Base-by-base conservation (phyloP, 2,113 vertebrate genomes). In the Sphaerodactylus townsendi region DNA sequence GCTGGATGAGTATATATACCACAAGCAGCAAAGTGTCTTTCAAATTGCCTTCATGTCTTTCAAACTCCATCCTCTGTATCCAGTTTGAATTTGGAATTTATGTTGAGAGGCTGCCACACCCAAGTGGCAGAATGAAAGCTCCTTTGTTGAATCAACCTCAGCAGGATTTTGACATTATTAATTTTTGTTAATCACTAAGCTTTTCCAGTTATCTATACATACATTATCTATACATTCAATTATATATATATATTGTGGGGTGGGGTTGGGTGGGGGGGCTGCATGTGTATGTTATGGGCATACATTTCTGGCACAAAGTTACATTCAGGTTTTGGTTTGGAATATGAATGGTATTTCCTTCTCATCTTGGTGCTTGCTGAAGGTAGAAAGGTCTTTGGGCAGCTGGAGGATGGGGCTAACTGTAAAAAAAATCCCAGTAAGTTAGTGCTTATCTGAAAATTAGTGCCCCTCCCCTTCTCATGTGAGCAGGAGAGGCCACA, bases 381-480 rank as follows among this genome's bases (percentile, higher is more conserved):
- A 59, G 80, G 79, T 70, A 68, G 86, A 90, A 91, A 92, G 83
- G 86, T 68, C 81, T 11, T 53, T 10, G 59, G 74, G 37, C 5
- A 30, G 59, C 68, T 62, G 86, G 69, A 90, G 78, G 70, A 86
- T 62, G 90, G 90, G 91, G 92, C 85, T 46, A 77, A 84, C 82
- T 79, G 90, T 88, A 92, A 84, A 87, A 87, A 91, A 86, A 93
- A n/a, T n/a, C n/a, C n/a, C n/a, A 94, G 90, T 86, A 93, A 83
- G 92, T 93, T 94, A 86, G 91, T 94, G 94, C 94, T 84, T 95
- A 94, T 96, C 96, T 95, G 91, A 81, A 87, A 90, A 90, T 86
- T 81, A 21, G 92, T 87, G 94, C 95, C 94, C 95, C 96, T 95
- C 95, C 96, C 96, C 86, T 88, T 88, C 87, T 94, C 89, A 89